These are phyloP conservation scores for Vulpes vulpes DNA, from an alignment of 2,113 vertebrate species.

Conservation along the genomic window DNA sequence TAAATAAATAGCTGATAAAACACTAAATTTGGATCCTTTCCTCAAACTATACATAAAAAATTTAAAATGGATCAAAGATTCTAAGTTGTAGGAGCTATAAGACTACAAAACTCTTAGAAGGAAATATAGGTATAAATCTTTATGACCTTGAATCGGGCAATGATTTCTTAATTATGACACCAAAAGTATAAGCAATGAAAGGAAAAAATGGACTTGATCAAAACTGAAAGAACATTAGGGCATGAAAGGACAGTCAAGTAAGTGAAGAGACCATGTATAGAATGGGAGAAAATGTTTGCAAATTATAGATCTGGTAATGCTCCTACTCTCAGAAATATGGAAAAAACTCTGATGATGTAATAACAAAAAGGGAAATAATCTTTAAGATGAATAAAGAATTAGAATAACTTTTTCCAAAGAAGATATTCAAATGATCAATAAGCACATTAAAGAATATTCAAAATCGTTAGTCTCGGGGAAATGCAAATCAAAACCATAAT, in stretches of 20 bases:
- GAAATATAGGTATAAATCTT: not conserved
- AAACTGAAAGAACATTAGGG: not conserved
- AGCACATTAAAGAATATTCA: not conserved
- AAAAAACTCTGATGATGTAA: conserved; percentile 34
- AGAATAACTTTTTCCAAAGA: conserved; percentile 19
- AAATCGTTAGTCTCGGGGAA: not conserved
- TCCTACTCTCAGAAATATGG: not conserved
- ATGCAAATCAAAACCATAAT: not conserved
- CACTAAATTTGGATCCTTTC: not conserved
- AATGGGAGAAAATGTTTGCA: not conserved
- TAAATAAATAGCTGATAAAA: not conserved
- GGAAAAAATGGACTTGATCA: not conserved
- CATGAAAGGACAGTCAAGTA: not conserved
- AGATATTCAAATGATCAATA: not conserved
- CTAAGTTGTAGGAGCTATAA: not conserved
- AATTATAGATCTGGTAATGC: not conserved
- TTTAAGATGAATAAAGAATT: not conserved
- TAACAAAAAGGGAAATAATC: not conserved
- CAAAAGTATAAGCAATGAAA: not conserved
- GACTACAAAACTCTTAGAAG: not conserved
- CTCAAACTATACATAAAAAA: not conserved
- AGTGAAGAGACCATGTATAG: not conserved
- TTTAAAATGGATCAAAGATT: not conserved
- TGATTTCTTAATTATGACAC: not conserved
- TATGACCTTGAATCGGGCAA: not conserved